These are phyloP conservation scores for Strigamia maritima DNA, from an alignment of 2,888 invertebrate species.

Conservation along the genomic window DNA sequence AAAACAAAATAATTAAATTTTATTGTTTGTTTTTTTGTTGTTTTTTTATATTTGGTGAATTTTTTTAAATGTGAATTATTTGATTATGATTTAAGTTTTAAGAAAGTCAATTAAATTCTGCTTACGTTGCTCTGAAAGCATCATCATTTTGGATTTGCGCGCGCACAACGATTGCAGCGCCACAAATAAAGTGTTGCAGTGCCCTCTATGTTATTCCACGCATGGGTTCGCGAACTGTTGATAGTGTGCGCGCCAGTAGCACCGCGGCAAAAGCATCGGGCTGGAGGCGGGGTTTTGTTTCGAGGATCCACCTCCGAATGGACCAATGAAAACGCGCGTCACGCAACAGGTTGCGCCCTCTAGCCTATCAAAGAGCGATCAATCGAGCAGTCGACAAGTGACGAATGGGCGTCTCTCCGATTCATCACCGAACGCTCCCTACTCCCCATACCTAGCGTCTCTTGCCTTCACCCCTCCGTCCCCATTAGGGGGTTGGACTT, in stretches of 20 bases:
- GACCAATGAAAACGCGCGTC: background rate
- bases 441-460: background rate
- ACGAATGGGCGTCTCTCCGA: conserved; percentile 37
- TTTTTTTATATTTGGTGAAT: too few relatives aligned
- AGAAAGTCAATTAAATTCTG: background rate
- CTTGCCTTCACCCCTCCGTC: background rate
- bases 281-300: background rate
- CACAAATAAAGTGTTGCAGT: background rate
- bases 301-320: conserved; percentile 8
- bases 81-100: too few relatives aligned
- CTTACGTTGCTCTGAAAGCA: background rate
- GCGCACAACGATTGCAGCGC: background rate
- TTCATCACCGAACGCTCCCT: conserved; percentile 28
- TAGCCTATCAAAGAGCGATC: conserved; percentile 39
- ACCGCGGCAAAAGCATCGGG: background rate
- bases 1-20: background rate
- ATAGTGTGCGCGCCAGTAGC: background rate
- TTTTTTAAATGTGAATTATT: too few relatives aligned
- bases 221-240: conserved; percentile 2
- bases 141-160: background rate
- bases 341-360: conserved; percentile 38
- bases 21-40: too few relatives aligned
- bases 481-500: conserved; percentile 18
- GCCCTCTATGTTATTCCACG: conserved; percentile 4
- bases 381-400: conserved; percentile 37